These are phyloP conservation scores for Agrochola circellaris DNA, from an alignment of 2,888 invertebrate species.

Conservation along the genomic window DNA sequence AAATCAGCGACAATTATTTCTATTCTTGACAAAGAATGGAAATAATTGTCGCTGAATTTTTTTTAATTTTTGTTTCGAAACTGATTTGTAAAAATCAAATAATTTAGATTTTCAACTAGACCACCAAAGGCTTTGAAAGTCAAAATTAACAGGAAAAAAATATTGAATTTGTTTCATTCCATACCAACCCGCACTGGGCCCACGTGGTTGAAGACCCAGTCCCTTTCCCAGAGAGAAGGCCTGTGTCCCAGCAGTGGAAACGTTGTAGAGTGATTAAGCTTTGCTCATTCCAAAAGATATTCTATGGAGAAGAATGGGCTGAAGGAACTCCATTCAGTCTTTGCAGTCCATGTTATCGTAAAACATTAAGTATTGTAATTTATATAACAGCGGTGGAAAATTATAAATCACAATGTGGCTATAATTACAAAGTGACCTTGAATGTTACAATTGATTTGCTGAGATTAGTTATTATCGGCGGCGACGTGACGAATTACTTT, in stretches of 20 bases:
- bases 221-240: background rate
- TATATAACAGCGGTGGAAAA: slow-evolving; percentile 14
- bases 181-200: background rate
- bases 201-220: background rate
- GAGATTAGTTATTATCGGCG: slow-evolving; percentile 51
- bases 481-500: slow-evolving; percentile 49
- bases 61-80: too few relatives aligned
- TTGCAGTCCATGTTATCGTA: background rate
- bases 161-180: background rate
- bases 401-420: slow-evolving; percentile 28
- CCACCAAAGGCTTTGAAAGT: background rate
- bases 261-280: background rate
- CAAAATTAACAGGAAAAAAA: background rate
- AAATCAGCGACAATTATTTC: too few relatives aligned
- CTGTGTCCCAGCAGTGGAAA: background rate
- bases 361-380: background rate
- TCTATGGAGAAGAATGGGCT: background rate
- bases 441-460: slow-evolving; percentile 56
- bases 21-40: too few relatives aligned
- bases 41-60: background rate
- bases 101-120: background rate
- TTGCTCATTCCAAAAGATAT: background rate
- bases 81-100: slow-evolving; percentile 1
- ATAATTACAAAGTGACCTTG: slow-evolving; percentile 42
- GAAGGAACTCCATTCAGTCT: background rate